Conservation (phyloP, 1,140 invertebrate genomes). For the Geopemphigus sp. region DNA sequence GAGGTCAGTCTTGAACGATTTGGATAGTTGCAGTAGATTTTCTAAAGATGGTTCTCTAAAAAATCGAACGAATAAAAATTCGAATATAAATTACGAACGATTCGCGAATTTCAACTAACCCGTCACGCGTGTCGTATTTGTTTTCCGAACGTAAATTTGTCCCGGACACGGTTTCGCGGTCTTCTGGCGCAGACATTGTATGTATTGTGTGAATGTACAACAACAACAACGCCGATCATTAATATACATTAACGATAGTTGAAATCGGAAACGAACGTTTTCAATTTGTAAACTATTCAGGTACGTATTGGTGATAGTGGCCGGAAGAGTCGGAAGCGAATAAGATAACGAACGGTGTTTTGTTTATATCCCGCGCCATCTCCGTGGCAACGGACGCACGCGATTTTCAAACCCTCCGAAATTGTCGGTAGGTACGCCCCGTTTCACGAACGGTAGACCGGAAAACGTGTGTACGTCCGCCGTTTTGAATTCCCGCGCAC, state of each 20-base stretch:
- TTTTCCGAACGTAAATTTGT: background rate
- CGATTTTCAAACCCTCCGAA: background rate
- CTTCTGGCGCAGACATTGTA: background rate
- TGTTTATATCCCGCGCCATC: background rate
- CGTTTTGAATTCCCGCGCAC: too few species aligned
- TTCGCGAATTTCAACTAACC: background rate
- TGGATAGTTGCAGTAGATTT: slow-evolving; percentile 17
- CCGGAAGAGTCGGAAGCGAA: background rate
- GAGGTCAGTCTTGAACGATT: background rate
- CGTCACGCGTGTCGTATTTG: background rate
- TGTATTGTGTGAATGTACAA: background rate
- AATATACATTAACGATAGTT: background rate
- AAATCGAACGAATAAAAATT: background rate
- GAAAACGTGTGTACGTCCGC: too few species aligned
- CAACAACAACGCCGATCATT: too few species aligned
- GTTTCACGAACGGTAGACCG: too few species aligned
- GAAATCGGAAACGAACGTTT: background rate
- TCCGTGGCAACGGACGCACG: background rate
- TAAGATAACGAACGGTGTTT: background rate
- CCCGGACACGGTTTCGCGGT: background rate
- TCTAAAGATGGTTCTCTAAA: background rate
- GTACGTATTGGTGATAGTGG: background rate
- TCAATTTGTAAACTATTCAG: background rate
- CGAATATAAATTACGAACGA: too few species aligned
- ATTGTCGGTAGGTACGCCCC: too few species aligned